Base-by-base conservation (phyloP, 2,797 vertebrate genomes). In the Pipistrellus kuhlii region DNA sequence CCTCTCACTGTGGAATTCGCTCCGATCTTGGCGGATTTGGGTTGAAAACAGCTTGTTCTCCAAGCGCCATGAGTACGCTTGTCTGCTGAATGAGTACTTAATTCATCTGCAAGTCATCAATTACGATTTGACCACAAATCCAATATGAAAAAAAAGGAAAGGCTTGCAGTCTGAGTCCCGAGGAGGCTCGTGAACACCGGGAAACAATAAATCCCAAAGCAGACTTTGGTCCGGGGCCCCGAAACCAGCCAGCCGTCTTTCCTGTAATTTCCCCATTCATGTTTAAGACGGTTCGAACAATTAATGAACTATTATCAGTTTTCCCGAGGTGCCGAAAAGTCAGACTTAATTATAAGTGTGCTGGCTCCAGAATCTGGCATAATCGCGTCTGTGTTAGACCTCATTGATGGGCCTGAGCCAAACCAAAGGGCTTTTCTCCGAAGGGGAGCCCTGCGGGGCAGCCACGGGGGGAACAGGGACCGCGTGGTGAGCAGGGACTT, bases 231-330 rank as follows among this genome's bases (percentile, higher is more conserved):
- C 86, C 46, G 18, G 48, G 9, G 3, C 12, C 15, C 6, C 14
- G 76, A 86, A 72, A n/a, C 59, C 15, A 85, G 25, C 27, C 8
- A 6, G 11, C 3, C 35, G 32, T 48, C 85, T 85, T 44, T 30
- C 27, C 46, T 21, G 13, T 21, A 46, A 85, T 62, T 80, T 88
- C n/a, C 27, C 38, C 66, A 20, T 81, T 87, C 25, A 14, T 87
- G 55, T 76, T 12, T 87, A 86, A 94, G 76, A 68, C 15, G 44
- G 48, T 21, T 69, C n/a, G 55, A 84, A 92, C 90, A 93, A 88
- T 35, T 66, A 88, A 76, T 44, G 46, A 91, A 82, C 44, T 53
- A 91, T 21, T 30, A 86, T 73, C 5, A 8, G 15, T 66, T 83
- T 93, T 84, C 53, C 57, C 44, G 64, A 69, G 46, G 55, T 38